A percentile compares a stretch with the other conserved stretches of the same genome.
These are phyloP conservation scores for Marcusenius ussheri DNA, from an alignment of 2,113 vertebrate genomes.

Conservation along the genomic window DNA sequence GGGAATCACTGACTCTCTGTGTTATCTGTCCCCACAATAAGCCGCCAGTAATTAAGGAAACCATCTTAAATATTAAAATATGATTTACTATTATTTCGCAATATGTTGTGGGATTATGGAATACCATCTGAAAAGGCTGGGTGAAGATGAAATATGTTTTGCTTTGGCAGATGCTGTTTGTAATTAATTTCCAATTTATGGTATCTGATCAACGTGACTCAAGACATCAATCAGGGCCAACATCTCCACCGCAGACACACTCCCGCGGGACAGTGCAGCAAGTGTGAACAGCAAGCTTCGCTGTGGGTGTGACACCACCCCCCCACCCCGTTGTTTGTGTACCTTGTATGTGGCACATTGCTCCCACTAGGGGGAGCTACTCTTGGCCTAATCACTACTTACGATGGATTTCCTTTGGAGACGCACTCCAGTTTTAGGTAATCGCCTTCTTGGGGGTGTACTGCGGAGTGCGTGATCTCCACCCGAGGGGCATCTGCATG, in stretches of 20 bases:
- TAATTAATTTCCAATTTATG: conserved; percentile 9
- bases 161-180: not conserved
- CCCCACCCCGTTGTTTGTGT: not conserved
- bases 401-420: conserved; percentile 96
- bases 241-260: not conserved
- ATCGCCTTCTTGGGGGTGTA: conserved; percentile 90
- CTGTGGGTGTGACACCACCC: not conserved
- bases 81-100: conserved; percentile 5
- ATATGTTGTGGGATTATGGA: conserved; percentile 3
- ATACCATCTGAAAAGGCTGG: not conserved
- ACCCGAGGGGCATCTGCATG: conserved; percentile 85
- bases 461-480: conserved; percentile 77
- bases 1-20: not conserved
- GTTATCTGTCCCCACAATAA: not conserved
- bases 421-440: conserved; percentile 89
- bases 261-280: not conserved
- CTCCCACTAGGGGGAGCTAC: not conserved
- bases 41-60: not conserved
- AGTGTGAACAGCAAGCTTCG: not conserved
- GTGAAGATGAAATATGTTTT: not conserved
- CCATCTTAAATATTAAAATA: conserved; percentile 1
- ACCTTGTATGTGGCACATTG: not conserved
- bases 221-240: not conserved
- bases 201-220: conserved; percentile 8
- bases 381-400: conserved; percentile 65